Base-by-base conservation (phyloP, 2,113 vertebrate genomes). In the Cacatua alba region DNA sequence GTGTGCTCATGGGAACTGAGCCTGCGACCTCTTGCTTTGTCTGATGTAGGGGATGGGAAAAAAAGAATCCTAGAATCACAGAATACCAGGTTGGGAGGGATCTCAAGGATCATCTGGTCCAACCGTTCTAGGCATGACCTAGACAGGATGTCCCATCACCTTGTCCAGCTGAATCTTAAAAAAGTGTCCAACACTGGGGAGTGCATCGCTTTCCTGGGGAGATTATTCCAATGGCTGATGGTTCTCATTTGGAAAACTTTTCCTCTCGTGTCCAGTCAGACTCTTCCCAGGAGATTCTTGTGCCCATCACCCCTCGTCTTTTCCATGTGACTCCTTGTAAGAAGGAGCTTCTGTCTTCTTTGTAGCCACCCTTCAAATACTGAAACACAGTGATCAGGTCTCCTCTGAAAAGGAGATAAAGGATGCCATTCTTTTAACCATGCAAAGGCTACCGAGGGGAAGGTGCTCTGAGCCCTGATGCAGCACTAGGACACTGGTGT, bases 361-460 rank as follows among this genome's bases (percentile, higher is more conserved):
- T 23, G 33, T 59, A 35, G 57, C 57, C 57, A 24, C 33, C 57
- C 33, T 59, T 59, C 57, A 59, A 59, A 35, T 59, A 59, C 57
- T 59, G 33, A 35, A 35, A 59, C 6, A 9, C 6, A 7, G 57
- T 35, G 57, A 35, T 59, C 20, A 59, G 33, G n/a, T 59, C 21
- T 59, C 33, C 55, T 35, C 57, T 59, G 57, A 59, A n/a, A 70
- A n/a, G 29, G 44, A 75, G 55, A 7, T 57, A 21, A 35, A 64
- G 13, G 31, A 19, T 74, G 17, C 4, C 2, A 4, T 24, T 41
- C 67, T 74, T 63, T 53, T 2, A 3, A 7, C 31, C 2, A 2
- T n/a, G n/a, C 2, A 1, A 31, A 49, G 31, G 15, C 29, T 25
- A 3, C 35, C 0, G 0, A 35, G 59, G 11, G 74, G 46, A 48